Conservation (phyloP, 2,888 invertebrate species). For the Liposcelis brunnea region DNA sequence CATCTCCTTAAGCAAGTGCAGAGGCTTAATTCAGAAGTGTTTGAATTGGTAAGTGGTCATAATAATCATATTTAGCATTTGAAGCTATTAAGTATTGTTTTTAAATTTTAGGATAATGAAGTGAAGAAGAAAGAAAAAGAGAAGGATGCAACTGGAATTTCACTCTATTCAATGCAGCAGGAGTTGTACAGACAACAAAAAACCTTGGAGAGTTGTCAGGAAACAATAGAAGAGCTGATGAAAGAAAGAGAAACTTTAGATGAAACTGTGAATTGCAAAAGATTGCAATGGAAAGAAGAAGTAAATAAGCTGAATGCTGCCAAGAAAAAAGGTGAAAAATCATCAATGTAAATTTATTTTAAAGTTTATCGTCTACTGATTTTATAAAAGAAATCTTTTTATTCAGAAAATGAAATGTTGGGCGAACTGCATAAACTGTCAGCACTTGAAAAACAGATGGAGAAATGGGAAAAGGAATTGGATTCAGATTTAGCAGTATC, state of each 20-base stretch:
- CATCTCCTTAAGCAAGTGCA: constrained; percentile 47
- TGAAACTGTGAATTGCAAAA: constrained; percentile 28
- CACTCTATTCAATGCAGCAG: constrained; percentile 43
- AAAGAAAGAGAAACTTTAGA: constrained; percentile 36
- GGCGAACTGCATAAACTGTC: constrained; percentile 40
- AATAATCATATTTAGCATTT: constrained; percentile 11
- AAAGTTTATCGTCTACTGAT: neutral
- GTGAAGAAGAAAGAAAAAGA: constrained; percentile 33
- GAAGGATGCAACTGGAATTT: constrained; percentile 37
- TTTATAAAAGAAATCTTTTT: no score
- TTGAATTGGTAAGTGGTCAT: constrained; percentile 35
- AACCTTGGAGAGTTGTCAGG: constrained; percentile 37
- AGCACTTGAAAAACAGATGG: constrained; percentile 37
- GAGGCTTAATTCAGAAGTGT: constrained; percentile 45
- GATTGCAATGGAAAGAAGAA: constrained; percentile 30
- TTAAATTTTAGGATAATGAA: constrained; percentile 25
- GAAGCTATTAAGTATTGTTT: neutral
- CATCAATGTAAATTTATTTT: neutral
- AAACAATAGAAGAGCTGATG: constrained; percentile 31
- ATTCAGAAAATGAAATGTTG: constrained; percentile 27
- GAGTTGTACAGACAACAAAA: constrained; percentile 36
- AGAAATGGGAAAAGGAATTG: constrained; percentile 43
- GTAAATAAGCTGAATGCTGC: constrained; percentile 31
- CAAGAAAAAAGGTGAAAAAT: constrained; percentile 27
- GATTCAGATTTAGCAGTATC: constrained; percentile 43